These are phyloP conservation scores for Sula dactylatra DNA, from an alignment of 2,113 vertebrate genomes.

Conservation along the genomic window DNA sequence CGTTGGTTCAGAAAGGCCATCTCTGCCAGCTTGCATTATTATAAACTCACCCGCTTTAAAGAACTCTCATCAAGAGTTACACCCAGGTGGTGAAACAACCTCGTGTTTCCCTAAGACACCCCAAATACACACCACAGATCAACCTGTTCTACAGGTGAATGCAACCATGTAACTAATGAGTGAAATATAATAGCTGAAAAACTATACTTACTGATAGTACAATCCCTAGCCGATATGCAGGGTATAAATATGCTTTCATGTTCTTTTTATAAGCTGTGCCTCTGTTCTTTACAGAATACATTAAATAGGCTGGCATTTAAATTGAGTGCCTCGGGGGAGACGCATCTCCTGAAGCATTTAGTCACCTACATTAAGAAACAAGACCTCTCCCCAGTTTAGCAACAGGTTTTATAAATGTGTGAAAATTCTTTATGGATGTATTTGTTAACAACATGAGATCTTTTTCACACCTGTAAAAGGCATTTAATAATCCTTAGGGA, in stretches of 20 bases:
- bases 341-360: not conserved
- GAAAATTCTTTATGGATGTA: slow-evolving; percentile 40
- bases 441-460: slow-evolving; percentile 29
- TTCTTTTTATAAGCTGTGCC: not conserved
- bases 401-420: slow-evolving; percentile 18
- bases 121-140: not conserved
- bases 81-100: not conserved
- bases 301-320: slow-evolving; percentile 29
- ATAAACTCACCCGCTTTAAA: not conserved
- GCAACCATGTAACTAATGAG: not conserved
- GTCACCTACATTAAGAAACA: not conserved
- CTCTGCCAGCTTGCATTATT: not conserved
- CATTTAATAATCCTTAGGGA: slow-evolving; percentile 25
- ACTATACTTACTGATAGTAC: not conserved
- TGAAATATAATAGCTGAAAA: not conserved
- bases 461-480: slow-evolving; percentile 28
- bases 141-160: not conserved
- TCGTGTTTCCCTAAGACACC: not conserved
- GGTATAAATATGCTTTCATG: slow-evolving; percentile 2
- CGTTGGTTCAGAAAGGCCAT: not conserved
- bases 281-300: slow-evolving; percentile 11
- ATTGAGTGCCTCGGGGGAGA: not conserved
- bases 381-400: not conserved
- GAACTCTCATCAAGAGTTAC: not conserved
- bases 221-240: not conserved